These are phyloP conservation scores for Peromyscus attwateri DNA, from an alignment of 2,797 vertebrate genomes.

Conservation along the genomic window DNA sequence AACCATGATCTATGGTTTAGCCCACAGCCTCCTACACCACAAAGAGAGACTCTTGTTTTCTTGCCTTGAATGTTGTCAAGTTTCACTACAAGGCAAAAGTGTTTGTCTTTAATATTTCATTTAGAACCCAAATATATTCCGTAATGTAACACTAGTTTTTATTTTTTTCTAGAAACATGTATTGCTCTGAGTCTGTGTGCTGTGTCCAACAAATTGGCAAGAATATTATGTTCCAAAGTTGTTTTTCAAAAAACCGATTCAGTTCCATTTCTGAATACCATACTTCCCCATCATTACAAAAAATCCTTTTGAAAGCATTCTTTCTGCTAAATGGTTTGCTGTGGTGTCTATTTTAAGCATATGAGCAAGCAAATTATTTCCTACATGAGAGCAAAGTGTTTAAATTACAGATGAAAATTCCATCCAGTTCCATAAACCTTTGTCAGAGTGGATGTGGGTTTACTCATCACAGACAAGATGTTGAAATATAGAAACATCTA, in stretches of 20 bases:
- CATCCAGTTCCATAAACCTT: conserved; percentile 49
- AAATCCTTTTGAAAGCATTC: conserved; percentile 79
- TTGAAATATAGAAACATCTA: neutral
- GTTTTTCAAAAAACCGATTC: conserved; percentile 78
- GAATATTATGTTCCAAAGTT: conserved; percentile 73
- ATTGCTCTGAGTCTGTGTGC: conserved; percentile 22
- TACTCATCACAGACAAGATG: neutral
- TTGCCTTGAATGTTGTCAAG: neutral
- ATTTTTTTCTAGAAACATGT: neutral
- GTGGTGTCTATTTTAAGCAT: conserved; percentile 77
- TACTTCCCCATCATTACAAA: conserved; percentile 70
- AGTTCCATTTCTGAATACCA: conserved; percentile 74
- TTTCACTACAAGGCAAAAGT: neutral
- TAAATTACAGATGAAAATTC: conserved; percentile 68
- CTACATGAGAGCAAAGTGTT: conserved; percentile 68
- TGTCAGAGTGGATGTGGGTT: neutral
- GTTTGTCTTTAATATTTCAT: conserved; percentile 59
- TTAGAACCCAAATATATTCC: conserved; percentile 49
- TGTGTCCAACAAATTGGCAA: conserved; percentile 66
- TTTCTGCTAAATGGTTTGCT: conserved; percentile 67
- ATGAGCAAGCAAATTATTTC: conserved; percentile 73
- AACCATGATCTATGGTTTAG: neutral
- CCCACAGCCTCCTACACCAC: neutral
- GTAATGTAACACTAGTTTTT: neutral
- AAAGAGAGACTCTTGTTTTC: conserved; percentile 39